These are phyloP conservation scores for Oreotrochilus melanogaster DNA, from an alignment of 2,113 vertebrate species.

Conservation along the genomic window DNA sequence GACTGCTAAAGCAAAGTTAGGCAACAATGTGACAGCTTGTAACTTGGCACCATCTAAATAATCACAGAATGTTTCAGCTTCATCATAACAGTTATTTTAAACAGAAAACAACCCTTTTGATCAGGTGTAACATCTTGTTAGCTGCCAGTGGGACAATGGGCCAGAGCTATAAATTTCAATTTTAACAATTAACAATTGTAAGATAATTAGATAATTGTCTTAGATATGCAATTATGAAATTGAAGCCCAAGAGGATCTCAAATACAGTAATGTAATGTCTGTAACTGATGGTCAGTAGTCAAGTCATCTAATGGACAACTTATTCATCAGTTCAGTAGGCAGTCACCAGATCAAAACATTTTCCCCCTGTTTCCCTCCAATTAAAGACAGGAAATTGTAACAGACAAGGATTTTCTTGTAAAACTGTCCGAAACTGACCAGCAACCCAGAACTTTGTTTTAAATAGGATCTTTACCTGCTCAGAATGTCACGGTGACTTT, in stretches of 20 bases:
- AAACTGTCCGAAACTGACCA: conserved; percentile 28
- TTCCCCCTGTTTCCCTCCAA: neutral
- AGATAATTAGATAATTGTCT: neutral
- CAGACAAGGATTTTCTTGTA: conserved; percentile 28
- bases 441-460: neutral
- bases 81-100: neutral
- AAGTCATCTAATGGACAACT: neutral
- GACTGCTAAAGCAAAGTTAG: neutral
- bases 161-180: neutral
- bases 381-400: conserved; percentile 14
- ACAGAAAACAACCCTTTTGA: neutral
- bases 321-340: neutral
- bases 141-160: neutral
- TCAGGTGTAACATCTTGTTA: neutral
- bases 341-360: neutral
- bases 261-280: neutral
- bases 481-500: neutral
- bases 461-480: conserved; percentile 17
- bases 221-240: neutral
- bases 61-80: neutral
- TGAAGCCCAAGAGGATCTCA: neutral
- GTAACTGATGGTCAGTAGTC: neutral
- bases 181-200: neutral
- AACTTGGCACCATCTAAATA: neutral
- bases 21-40: neutral